Base-by-base conservation (phyloP, 2,113 vertebrate genomes). In the Anarhynchus alexandrinus region DNA sequence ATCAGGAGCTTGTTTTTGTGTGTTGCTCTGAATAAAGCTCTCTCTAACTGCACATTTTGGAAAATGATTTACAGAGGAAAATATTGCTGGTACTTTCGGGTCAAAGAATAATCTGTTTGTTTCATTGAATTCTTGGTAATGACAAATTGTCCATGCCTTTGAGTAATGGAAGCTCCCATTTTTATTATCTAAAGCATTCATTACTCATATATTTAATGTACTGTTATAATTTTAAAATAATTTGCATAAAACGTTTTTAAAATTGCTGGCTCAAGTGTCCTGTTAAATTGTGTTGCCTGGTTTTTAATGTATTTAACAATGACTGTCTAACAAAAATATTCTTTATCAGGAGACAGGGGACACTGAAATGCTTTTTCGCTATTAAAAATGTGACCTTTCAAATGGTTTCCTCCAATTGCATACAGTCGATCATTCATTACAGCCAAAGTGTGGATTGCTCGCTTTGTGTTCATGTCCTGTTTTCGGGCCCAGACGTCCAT, bases 401-500 rank as follows among this genome's bases (percentile, higher is more conserved):
- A 97, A 98, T 99, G 99, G 98, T 99, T 99, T 97, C 99, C 99
- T 96, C 99, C 99, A 94, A 99, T 99, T 72, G 99, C 99, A 77
- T 99, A 99, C 70, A 99, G 98, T 91, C 99, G 99, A 92, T 99
- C 99, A 89, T 99, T 99, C 99, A 99, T 99, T 93, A 99, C 99
- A 86, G 99, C 99, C 96, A 99, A 98, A 86, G 99, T 98, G 90
- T 99, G 99, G 98, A 99, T 99, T 34, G 99, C 99, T 4, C 99
- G 98, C 97, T 99, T 99, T 94, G 99, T 99, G 99, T 99, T 99
- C 99, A 99, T 99, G 96, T 99, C 99, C 97, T 99, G 99, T 97
- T 99, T 99, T 88, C 99, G 97, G 94, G 99, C 99, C 99, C 99
- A 99, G 95, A 99, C 99, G n/a, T 99, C 99, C 99, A 99, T 99